Conservation (phyloP, 2,888 invertebrate genomes). For the Torymus texanus region DNA sequence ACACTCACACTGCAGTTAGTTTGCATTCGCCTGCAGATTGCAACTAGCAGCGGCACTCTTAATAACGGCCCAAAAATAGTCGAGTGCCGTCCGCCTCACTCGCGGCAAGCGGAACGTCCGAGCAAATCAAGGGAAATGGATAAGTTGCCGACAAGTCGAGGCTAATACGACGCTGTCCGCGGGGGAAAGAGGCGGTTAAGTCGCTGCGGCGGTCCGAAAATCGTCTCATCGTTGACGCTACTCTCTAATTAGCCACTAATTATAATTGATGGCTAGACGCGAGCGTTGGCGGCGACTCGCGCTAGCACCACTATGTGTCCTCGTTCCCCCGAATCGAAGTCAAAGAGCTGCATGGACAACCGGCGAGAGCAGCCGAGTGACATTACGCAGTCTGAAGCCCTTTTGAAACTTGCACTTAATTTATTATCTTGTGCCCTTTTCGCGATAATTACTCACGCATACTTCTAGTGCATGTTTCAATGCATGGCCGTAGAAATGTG, state of each 20-base stretch:
- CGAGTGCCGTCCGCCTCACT: constrained; percentile 5
- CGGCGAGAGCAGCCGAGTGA: background rate
- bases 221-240: constrained; percentile 34
- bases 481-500: too few species aligned
- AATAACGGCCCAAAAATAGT: constrained; percentile 41
- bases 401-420: constrained; percentile 49
- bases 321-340: constrained; percentile 39
- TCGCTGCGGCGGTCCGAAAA: background rate
- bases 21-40: background rate
- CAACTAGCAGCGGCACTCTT: constrained; percentile 8
- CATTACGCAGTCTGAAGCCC: constrained; percentile 6
- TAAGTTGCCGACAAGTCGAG: constrained; percentile 47
- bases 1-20: background rate
- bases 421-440: constrained; percentile 28
- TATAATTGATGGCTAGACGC: constrained; percentile 53
- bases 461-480: too few species aligned
- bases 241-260: constrained; percentile 54
- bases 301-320: background rate
- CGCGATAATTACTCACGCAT: constrained; percentile 38
- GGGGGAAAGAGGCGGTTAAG: background rate
- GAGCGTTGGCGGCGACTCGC: background rate
- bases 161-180: constrained; percentile 36
- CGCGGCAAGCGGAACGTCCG: constrained; percentile 1
- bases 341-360: constrained; percentile 33
- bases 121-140: constrained; percentile 40